Evolutionary conservation across 2,888 invertebrate genomes (phyloP).

Genomic region (Hyalella azteca): DNA sequence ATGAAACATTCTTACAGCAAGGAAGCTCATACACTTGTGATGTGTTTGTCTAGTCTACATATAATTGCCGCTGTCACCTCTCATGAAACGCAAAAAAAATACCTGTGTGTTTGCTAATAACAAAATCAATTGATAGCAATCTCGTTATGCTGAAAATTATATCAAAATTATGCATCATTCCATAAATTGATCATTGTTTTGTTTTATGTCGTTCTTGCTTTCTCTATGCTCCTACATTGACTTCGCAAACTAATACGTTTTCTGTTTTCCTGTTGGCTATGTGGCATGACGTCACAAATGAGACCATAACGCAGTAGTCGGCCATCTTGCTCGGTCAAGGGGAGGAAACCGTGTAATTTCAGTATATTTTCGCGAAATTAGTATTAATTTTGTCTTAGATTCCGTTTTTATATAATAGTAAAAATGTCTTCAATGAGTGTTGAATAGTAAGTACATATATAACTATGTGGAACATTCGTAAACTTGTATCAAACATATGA

Average conservation of each 20-base stretch:
- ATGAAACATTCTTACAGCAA: too few species aligned
- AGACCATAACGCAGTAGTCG: slow-evolving; percentile 33
- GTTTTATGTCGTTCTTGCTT: too few species aligned
- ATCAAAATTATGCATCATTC: too few species aligned
- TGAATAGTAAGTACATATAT: slow-evolving; percentile 14
- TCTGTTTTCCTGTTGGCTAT: slow-evolving; percentile 32
- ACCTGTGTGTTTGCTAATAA: too few species aligned
- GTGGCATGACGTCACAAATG: slow-evolving; percentile 29
- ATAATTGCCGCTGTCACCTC: too few species aligned
- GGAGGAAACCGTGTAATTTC: slow-evolving; percentile 22
- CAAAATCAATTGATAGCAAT: too few species aligned
- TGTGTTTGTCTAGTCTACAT: too few species aligned
- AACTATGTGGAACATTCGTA: not conserved
- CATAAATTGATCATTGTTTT: too few species aligned
- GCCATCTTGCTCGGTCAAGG: slow-evolving; percentile 32
- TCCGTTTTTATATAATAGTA: slow-evolving; percentile 1
- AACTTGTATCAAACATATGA: not conserved
- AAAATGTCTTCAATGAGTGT: slow-evolving; percentile 33
- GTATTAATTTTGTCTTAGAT: slow-evolving; percentile 3
- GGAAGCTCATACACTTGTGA: too few species aligned
- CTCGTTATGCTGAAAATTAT: too few species aligned
- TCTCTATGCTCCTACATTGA: not conserved
- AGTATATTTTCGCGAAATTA: slow-evolving; percentile 23
- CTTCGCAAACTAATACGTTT: not conserved
- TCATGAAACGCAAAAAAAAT: too few species aligned